Conservation (phyloP, 2,113 vertebrate species). For the Hyla sarda region DNA sequence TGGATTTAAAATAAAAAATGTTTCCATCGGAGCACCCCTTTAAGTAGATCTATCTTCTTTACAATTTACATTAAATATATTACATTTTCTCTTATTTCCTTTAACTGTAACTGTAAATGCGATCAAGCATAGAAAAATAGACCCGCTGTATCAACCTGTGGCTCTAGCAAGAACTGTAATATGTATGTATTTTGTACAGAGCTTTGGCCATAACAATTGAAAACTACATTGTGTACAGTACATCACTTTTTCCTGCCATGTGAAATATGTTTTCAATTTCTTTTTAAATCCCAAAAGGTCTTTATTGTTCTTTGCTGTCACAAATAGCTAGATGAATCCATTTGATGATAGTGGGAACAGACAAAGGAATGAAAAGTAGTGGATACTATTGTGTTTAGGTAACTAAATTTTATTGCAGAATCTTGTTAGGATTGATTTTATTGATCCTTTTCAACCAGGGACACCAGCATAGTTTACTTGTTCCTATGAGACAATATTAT, state of each 20-base stretch:
- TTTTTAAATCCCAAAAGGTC: neutral
- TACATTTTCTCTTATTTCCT: too few relatives aligned
- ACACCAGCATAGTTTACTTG: neutral
- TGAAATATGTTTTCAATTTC: constrained; percentile 9
- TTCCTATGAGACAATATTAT: constrained; percentile 11
- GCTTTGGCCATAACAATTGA: neutral
- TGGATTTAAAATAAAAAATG: too few relatives aligned
- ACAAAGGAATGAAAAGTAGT: constrained; percentile 25
- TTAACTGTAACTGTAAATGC: too few relatives aligned
- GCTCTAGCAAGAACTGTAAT: neutral
- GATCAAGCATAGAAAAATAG: too few relatives aligned
- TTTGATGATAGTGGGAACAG: constrained; percentile 9
- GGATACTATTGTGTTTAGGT: constrained; percentile 18
- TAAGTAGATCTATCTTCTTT: too few relatives aligned
- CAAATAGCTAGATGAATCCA: neutral
- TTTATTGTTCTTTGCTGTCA: constrained; percentile 27
- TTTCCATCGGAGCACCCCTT: too few relatives aligned
- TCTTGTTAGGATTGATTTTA: constrained; percentile 29
- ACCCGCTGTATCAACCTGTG: too few relatives aligned
- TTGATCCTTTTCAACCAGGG: constrained; percentile 4
- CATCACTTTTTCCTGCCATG: constrained; percentile 2
- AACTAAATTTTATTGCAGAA: constrained; percentile 12
- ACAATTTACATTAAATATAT: too few relatives aligned
- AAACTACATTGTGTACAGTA: neutral
- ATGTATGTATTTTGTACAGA: neutral